Percentiles rank a stretch among this genome's conserved stretches.
phyloP scores from a whole-genome alignment of 2,113 vertebrate genomes.

The Burhinus oedicnemus region DNA sequence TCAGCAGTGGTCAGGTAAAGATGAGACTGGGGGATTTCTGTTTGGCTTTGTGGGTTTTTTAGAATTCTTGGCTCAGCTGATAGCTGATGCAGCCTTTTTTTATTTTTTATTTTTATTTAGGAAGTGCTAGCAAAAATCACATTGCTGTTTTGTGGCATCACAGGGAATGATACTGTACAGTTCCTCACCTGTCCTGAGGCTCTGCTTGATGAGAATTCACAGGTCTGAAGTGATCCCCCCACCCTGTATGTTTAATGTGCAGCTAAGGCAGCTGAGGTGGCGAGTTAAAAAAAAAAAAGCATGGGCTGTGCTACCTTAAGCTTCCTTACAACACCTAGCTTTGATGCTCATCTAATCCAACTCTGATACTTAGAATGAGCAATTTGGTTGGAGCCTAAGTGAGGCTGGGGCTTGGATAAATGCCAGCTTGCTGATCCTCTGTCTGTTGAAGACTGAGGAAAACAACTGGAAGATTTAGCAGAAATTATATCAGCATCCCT shows the following conservation, averaged over 20 bases:
- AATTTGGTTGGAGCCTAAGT: background rate
- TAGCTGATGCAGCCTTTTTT: background rate
- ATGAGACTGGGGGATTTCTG: background rate
- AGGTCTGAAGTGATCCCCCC: background rate
- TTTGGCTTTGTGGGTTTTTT: background rate
- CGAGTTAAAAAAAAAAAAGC: background rate
- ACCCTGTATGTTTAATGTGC: background rate
- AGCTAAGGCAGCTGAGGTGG: background rate
- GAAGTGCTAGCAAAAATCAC: background rate
- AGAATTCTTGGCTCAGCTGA: background rate
- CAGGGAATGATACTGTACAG: background rate
- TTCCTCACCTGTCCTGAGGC: background rate
- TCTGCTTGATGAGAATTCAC: background rate
- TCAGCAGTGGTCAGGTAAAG: background rate
- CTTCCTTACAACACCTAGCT: background rate
- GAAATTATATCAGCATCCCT: background rate
- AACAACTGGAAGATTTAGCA: slow-evolving; percentile 54
- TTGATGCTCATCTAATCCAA: background rate
- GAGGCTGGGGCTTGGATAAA: slow-evolving; percentile 9
- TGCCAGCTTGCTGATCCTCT: slow-evolving; percentile 7
- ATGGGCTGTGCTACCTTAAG: background rate
- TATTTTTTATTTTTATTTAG: background rate
- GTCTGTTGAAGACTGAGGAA: slow-evolving; percentile 33
- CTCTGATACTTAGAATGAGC: background rate
- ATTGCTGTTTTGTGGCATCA: background rate